phyloP scores from a whole-genome alignment of 2,888 invertebrate species.

The Dynastes hyllus region DNA sequence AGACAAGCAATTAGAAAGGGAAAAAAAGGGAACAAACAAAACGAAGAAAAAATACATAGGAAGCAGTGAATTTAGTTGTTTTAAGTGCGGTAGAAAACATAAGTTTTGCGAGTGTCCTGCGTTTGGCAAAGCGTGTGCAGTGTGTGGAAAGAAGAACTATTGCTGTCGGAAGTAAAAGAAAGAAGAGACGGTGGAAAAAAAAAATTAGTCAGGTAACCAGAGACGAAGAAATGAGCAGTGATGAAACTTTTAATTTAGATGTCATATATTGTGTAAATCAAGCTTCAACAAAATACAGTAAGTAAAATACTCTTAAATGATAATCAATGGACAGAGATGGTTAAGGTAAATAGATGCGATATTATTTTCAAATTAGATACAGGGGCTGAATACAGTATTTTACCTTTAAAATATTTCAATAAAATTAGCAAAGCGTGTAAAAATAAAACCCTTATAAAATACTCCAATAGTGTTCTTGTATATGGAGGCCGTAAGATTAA shows the following conservation, averaged over 20 bases:
- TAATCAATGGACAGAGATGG: not conserved
- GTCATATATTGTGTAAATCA: not conserved
- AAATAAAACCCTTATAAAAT: not conserved
- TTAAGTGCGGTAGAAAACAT: not conserved
- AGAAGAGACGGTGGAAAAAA: not conserved
- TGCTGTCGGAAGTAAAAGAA: not conserved
- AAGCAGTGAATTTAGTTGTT: not conserved
- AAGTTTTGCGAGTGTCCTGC: not conserved
- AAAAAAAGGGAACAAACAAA: not conserved
- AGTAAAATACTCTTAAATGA: not conserved
- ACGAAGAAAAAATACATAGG: not conserved
- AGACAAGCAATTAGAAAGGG: not conserved
- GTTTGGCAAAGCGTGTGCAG: not conserved
- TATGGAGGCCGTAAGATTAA: not conserved
- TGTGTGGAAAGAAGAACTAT: not conserved
- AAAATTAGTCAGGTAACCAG: too few relatives aligned
- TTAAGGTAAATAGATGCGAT: not conserved
- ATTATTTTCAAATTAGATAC: constrained; percentile 1
- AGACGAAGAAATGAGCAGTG: not conserved
- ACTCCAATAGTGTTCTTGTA: not conserved
- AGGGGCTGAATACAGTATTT: not conserved
- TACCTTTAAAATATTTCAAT: too few relatives aligned
- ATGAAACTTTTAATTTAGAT: constrained; percentile 2
- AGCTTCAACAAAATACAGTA: not conserved
- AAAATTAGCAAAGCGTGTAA: not conserved